Base-by-base conservation (phyloP, 2,888 invertebrate species). In the Drosophila trichaetosa region DNA sequence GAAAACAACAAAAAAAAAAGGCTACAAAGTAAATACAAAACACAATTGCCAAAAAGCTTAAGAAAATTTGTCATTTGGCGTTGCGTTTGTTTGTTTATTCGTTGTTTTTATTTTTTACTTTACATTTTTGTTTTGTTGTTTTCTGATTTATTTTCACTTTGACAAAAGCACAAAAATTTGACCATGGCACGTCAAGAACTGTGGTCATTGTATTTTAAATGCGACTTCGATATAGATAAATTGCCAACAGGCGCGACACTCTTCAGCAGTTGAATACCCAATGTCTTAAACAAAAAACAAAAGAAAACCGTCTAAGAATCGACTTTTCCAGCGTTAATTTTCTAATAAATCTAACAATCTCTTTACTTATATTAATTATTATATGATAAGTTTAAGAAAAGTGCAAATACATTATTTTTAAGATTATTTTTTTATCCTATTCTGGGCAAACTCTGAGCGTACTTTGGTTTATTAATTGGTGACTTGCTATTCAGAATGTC, bases 81-180 rank as follows among this genome's bases (percentile, higher is more conserved):
- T 69, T 85, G 75, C 79, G 73, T 79, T 82, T 80, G 80, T 82
- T 87, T 85, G 72, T 79, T 87, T 84, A 85, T 54, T 54, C 73
- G 80, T 46, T 24, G 46, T 46, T 24, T 46, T 46, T 46, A 24
- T 46, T 46, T 46, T 46, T 46, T 46, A 46, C 24, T 46, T 24
- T 16, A 46, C 16, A 64, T 75, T 18, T 69, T 79, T 31, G 24
- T 51, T 11, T 27, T 27, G 1, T 60, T 66, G 67, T 24, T 83
- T 80, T 88, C 83, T 85, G 88, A 85, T 86, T 85, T 85, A 85
- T 88, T 88, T 85, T 76, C 82, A 73, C 78, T 85, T 86, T 83
- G 85, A 88, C 85, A 88, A 85, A 85, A 88, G 85, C 85, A 85
- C 85, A 85, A 86, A 83, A 83, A 88, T 85, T 86, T 85, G 85